phyloP scores from a whole-genome alignment of 2,797 vertebrate genomes.

The Nyctalus aviator region DNA sequence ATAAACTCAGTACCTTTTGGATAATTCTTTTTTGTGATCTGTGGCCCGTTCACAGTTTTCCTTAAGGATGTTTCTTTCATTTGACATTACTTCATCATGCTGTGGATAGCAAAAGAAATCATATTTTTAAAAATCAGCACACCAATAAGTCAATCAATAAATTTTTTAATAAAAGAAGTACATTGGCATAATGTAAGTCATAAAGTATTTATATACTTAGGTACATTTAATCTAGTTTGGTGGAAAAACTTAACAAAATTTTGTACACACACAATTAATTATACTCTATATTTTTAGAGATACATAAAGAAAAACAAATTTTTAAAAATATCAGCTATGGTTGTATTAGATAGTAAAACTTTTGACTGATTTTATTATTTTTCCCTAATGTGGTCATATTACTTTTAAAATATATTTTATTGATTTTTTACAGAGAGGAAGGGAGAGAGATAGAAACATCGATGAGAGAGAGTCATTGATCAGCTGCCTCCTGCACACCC shows the following conservation, averaged over 20 bases:
- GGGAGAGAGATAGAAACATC: no score
- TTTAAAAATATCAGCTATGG: not conserved
- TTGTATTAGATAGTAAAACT: not conserved
- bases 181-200: slow-evolving; percentile 1
- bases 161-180: not conserved
- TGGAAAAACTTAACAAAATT: not conserved
- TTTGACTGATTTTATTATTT: slow-evolving; percentile 7
- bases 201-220: slow-evolving; percentile 27
- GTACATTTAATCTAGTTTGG: slow-evolving; percentile 10
- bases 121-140: not conserved
- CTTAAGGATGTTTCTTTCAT: fast-evolving
- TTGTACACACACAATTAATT: not conserved
- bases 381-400: not conserved
- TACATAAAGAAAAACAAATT: slow-evolving; percentile 26
- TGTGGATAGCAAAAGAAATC: not conserved
- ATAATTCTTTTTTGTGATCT: slow-evolving; percentile 33
- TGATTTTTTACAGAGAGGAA: no score
- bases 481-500: no score
- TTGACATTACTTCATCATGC: not conserved
- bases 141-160: not conserved
- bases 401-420: no score
- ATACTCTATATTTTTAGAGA: not conserved
- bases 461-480: no score
- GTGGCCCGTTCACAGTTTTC: slow-evolving; percentile 14
- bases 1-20: slow-evolving; percentile 80